Evolutionary conservation across 2,113 vertebrate species (phyloP).

Genomic region (Podiceps cristatus): DNA sequence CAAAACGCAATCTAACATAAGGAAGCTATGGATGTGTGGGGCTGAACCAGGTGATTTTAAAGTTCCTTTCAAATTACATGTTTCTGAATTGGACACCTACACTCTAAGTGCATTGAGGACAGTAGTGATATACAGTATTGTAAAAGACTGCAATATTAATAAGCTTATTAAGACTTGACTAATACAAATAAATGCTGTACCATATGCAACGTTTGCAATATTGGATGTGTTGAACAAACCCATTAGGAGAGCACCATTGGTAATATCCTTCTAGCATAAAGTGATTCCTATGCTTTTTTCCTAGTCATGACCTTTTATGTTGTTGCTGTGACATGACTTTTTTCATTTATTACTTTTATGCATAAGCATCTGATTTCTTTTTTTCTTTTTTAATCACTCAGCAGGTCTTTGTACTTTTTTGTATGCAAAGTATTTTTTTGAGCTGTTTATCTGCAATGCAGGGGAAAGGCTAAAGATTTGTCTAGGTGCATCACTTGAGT

Average conservation of each 20-base stretch:
- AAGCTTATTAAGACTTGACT: background rate
- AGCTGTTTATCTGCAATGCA: background rate
- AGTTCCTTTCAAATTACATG: background rate
- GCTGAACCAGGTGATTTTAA: background rate
- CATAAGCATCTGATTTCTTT: background rate
- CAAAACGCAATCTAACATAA: fast-evolving
- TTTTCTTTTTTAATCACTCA: background rate
- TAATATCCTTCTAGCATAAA: background rate
- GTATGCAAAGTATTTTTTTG: background rate
- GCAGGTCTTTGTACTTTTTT: background rate
- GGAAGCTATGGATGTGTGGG: background rate
- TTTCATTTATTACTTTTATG: background rate
- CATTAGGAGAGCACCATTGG: background rate
- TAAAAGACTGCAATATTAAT: background rate
- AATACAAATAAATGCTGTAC: background rate
- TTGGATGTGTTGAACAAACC: background rate
- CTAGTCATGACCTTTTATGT: background rate
- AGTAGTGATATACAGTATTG: background rate
- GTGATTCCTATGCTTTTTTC: background rate
- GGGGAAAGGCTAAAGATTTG: background rate
- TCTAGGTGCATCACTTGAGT: background rate
- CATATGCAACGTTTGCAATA: background rate
- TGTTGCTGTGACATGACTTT: background rate
- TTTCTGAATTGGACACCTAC: background rate
- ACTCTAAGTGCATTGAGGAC: background rate